phyloP scores from a whole-genome alignment of 2,797 vertebrate species.

The Nannoperca obscura region DNA sequence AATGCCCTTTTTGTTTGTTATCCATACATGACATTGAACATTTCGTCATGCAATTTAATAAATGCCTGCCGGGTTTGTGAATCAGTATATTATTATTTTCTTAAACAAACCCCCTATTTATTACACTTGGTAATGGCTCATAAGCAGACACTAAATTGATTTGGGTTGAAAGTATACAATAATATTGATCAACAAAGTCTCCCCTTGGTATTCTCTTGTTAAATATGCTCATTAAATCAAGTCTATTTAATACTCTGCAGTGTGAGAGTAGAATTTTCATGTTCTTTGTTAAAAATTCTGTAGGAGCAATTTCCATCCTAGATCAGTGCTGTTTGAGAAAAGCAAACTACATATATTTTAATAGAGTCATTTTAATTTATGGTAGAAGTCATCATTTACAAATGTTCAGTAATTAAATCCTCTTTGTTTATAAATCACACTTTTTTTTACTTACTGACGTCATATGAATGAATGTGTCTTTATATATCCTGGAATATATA shows the following conservation, averaged over 20 bases:
- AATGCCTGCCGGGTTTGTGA: slow-evolving; percentile 77
- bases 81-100: slow-evolving; percentile 81
- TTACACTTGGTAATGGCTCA: slow-evolving; percentile 84
- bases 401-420: slow-evolving; percentile 2
- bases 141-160: slow-evolving; percentile 86
- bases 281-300: slow-evolving; percentile 40
- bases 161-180: slow-evolving; percentile 81
- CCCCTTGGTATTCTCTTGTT: slow-evolving; percentile 77
- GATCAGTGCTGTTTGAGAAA: slow-evolving; percentile 6
- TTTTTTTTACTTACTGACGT: slow-evolving; percentile 4
- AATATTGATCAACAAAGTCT: slow-evolving; percentile 82
- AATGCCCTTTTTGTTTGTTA: slow-evolving; percentile 63
- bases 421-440: slow-evolving; percentile 9
- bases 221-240: slow-evolving; percentile 87
- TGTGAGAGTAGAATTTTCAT: slow-evolving; percentile 40
- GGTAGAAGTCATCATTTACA: slow-evolving; percentile 4
- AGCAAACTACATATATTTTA: neutral
- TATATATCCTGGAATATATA: slow-evolving; percentile 39
- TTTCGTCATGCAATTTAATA: slow-evolving; percentile 76
- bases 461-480: slow-evolving; percentile 33
- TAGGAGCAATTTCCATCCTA: neutral
- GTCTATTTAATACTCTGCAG: slow-evolving; percentile 73
- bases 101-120: slow-evolving; percentile 79
- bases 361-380: slow-evolving; percentile 10
- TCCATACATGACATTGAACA: slow-evolving; percentile 71